These are phyloP conservation scores for Uropetala carovei DNA, from an alignment of 2,888 invertebrate genomes.

Conservation along the genomic window DNA sequence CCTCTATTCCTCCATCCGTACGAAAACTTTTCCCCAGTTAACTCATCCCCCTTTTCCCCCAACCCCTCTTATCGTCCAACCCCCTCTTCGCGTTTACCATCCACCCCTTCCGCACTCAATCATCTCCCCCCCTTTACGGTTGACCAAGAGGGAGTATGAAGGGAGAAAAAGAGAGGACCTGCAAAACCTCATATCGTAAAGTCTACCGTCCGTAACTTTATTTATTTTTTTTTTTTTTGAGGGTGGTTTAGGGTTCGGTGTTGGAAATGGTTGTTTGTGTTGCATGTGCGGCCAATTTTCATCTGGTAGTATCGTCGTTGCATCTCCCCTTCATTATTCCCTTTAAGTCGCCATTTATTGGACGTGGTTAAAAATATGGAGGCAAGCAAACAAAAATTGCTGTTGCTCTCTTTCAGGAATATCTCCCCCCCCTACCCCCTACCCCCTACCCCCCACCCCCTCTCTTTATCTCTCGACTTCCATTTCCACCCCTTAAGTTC, in stretches of 20 bases:
- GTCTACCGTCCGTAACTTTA: conserved; percentile 11
- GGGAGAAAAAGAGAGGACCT: not conserved
- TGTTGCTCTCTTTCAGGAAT: not conserved
- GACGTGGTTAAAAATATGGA: not conserved
- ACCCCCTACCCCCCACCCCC: not conserved
- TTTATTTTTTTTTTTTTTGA: not conserved
- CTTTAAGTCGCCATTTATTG: conserved; percentile 31
- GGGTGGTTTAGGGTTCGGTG: not conserved
- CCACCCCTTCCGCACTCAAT: not conserved
- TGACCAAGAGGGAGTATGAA: not conserved
- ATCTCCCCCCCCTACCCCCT: not conserved
- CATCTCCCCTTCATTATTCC: conserved; percentile 51
- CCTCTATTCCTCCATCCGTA: too few species aligned
- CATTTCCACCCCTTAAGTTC: not conserved
- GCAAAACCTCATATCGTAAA: conserved; percentile 25
- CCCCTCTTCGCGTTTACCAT: not conserved
- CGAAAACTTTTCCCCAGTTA: too few species aligned
- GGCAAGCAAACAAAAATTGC: conserved; percentile 27
- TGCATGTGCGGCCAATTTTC: conserved; percentile 4
- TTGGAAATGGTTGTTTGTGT: conserved; percentile 39
- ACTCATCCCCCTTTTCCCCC: not conserved
- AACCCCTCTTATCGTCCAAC: too few species aligned
- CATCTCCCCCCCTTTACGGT: not conserved
- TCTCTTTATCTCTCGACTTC: not conserved
- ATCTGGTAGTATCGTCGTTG: conserved; percentile 44